Evolutionary conservation across 2,797 vertebrate species (phyloP).

Genomic region (Phyllotis vaccarum): DNA sequence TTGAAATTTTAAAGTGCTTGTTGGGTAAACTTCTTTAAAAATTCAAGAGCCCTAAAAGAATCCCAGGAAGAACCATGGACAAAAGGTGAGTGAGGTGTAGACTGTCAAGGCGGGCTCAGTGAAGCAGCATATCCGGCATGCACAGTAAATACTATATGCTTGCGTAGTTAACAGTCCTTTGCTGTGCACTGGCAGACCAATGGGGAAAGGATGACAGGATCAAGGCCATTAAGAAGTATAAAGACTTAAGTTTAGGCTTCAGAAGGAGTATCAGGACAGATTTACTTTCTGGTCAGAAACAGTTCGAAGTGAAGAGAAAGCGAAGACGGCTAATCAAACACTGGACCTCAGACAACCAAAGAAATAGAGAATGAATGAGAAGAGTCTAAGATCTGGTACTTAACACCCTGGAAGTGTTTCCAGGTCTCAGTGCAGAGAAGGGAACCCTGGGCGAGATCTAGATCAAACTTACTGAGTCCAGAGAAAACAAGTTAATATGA

Average conservation of each 20-base stretch:
- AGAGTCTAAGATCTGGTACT: not conserved
- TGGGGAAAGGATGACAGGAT: conserved; percentile 13
- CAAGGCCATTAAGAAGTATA: conserved; percentile 8
- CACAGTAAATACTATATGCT: conserved; percentile 1
- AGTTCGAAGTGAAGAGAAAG: not conserved
- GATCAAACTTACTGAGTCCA: not conserved
- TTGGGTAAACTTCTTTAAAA: conserved; percentile 78
- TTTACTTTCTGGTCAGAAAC: conserved; percentile 12
- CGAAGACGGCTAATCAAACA: not conserved
- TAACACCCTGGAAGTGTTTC: not conserved
- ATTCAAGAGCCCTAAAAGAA: conserved; percentile 69
- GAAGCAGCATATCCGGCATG: not conserved
- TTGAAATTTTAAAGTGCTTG: conserved; percentile 71
- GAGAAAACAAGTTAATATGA: not conserved
- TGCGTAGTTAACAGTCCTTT: conserved; percentile 12
- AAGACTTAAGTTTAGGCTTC: not conserved
- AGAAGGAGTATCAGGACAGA: not conserved
- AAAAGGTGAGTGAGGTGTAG: not conserved
- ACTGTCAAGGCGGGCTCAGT: not conserved
- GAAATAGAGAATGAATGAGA: not conserved
- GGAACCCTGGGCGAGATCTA: not conserved
- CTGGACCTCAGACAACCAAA: not conserved
- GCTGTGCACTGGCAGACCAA: not conserved
- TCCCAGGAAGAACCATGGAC: conserved; percentile 44
- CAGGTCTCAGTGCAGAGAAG: not conserved